Conservation (phyloP, 2,113 vertebrate species). For the Fukomys damarensis region DNA sequence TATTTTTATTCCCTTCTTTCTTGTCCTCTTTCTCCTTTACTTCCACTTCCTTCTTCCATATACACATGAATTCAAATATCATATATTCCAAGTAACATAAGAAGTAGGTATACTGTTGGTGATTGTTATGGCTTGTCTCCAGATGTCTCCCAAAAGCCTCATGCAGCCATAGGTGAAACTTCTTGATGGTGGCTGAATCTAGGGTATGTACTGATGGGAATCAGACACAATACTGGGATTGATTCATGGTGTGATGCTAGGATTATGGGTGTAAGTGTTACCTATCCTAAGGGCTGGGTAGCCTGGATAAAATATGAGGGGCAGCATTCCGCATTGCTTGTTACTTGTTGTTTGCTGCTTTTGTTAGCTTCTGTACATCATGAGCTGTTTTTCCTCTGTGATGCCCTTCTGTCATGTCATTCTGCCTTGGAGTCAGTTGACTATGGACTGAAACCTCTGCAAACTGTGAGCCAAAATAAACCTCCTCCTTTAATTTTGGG, state of each 20-base stretch:
- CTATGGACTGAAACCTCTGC: background rate
- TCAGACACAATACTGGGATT: background rate
- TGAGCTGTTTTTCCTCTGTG: background rate
- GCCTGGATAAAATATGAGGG: background rate
- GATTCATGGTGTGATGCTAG: background rate
- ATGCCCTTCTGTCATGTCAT: background rate
- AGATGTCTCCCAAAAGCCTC: background rate
- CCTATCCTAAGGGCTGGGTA: background rate
- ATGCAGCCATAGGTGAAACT: background rate
- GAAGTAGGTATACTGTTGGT: background rate
- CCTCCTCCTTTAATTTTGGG: background rate
- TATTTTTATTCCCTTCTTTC: too few relatives aligned
- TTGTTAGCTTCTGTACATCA: background rate
- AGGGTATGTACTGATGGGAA: background rate
- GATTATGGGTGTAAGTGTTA: background rate
- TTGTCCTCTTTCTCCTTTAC: too few relatives aligned
- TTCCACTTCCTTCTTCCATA: background rate
- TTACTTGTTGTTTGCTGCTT: background rate
- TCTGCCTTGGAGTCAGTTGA: background rate
- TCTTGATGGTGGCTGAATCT: background rate
- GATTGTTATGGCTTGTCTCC: background rate
- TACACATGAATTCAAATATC: too few relatives aligned
- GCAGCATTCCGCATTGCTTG: background rate
- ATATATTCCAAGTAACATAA: background rate
- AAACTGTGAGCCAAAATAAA: background rate